Conservation (phyloP, 2,888 invertebrate genomes). For the Apoda limacodes region DNA sequence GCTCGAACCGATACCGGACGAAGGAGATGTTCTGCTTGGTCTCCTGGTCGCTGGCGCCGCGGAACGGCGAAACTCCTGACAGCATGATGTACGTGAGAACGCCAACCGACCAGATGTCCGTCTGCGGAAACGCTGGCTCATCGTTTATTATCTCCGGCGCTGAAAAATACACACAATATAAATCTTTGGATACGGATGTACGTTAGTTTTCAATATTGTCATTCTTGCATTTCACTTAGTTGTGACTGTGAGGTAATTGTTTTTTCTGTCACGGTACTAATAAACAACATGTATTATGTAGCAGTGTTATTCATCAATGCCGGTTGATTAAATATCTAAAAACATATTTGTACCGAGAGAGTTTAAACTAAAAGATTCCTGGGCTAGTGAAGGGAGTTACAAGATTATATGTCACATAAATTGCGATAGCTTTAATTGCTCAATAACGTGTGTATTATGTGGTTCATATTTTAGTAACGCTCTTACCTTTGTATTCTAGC, state of each 20-base stretch:
- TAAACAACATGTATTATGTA: too few species aligned
- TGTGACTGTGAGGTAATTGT: not conserved
- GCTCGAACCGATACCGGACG: constrained; percentile 91
- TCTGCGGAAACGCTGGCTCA: constrained; percentile 89
- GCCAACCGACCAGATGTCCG: constrained; percentile 97
- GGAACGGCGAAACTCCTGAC: constrained; percentile 93
- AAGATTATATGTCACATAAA: too few species aligned
- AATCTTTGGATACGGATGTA: not conserved
- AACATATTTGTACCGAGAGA: too few species aligned
- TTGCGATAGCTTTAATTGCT: too few species aligned
- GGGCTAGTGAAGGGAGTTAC: too few species aligned
- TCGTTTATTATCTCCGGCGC: constrained; percentile 92
- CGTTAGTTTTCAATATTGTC: not conserved
- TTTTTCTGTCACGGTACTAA: too few species aligned
- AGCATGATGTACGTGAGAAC: constrained; percentile 91
- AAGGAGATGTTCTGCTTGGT: constrained; percentile 92
- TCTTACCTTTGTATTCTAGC: constrained; percentile 79
- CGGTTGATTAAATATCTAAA: too few species aligned
- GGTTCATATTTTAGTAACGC: too few species aligned
- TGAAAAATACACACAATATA: constrained; percentile 25
- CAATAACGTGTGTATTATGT: too few species aligned
- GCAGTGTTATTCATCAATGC: too few species aligned
- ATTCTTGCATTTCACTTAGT: not conserved
- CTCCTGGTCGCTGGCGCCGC: constrained; percentile 83
- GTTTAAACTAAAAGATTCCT: too few species aligned